A percentile compares a stretch with the other conserved stretches of the same genome.
These are phyloP conservation scores for Amitus sp. DNA, from an alignment of 2,888 invertebrate species.

Conservation along the genomic window DNA sequence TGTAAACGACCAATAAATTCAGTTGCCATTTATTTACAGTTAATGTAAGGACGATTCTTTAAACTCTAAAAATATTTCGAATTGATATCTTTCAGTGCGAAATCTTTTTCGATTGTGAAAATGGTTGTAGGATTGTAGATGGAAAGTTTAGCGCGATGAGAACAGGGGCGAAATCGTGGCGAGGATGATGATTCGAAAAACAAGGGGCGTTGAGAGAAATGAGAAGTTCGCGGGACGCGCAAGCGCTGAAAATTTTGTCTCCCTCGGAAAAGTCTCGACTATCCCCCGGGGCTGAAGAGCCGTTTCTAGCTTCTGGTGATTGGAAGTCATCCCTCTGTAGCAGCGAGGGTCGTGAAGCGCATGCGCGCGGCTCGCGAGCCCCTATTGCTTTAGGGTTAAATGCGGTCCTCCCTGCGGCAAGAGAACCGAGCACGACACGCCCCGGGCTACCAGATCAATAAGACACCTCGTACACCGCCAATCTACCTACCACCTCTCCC, in stretches of 20 bases:
- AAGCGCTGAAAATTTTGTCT: conserved; percentile 30
- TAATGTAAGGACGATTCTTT: too few species aligned
- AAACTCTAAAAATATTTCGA: too few species aligned
- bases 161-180: too few species aligned
- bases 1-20: too few species aligned
- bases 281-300: conserved; percentile 37
- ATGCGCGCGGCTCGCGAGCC: conserved; percentile 55
- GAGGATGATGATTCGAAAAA: conserved; percentile 4
- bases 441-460: conserved; percentile 67
- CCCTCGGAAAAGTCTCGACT: conserved; percentile 34
- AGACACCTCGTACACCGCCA: conserved; percentile 57
- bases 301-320: conserved; percentile 64
- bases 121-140: too few species aligned
- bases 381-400: conserved; percentile 63
- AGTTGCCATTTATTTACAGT: too few species aligned
- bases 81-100: too few species aligned
- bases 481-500: too few species aligned
- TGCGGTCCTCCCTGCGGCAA: conserved; percentile 66
- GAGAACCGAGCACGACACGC: conserved; percentile 66
- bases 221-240: conserved; percentile 15
- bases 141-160: too few species aligned
- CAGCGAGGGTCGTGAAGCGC: conserved; percentile 51
- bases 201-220: conserved; percentile 20
- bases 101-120: too few species aligned
- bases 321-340: conserved; percentile 63